Percentiles rank a stretch among this genome's conserved stretches.
Conservation (phyloP, 2,113 vertebrate genomes). For the Otis tarda region DNA sequence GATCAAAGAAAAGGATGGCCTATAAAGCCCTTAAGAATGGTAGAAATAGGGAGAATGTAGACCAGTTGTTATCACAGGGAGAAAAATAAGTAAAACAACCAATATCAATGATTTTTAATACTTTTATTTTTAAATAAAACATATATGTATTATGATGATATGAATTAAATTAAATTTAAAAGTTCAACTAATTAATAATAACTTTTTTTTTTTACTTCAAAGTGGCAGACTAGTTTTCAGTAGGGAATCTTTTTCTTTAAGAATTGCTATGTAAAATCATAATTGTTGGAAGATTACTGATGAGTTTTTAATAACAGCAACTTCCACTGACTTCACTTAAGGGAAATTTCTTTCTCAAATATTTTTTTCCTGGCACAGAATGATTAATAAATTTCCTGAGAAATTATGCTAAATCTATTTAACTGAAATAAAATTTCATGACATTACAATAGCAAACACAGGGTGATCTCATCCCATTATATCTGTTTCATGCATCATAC, state of each 20-base stretch:
- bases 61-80: background rate
- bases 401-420: constrained; percentile 50
- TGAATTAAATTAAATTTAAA: background rate
- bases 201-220: background rate
- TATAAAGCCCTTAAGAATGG: background rate
- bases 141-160: background rate
- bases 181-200: background rate
- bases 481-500: background rate
- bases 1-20: background rate
- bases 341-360: constrained; percentile 44
- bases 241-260: background rate
- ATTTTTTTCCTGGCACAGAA: constrained; percentile 20
- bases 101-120: background rate
- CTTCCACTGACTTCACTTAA: constrained; percentile 29
- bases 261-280: background rate
- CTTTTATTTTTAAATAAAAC: background rate
- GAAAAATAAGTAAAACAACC: background rate
- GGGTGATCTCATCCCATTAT: constrained; percentile 36
- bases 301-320: constrained; percentile 40
- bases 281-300: constrained; percentile 11
- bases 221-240: background rate
- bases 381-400: constrained; percentile 45
- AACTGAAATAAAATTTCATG: constrained; percentile 43
- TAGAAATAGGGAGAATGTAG: background rate
- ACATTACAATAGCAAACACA: constrained; percentile 25